Evolutionary conservation across 2,797 vertebrate species (phyloP).

Genomic region (Odontamblyopus lacepedii): DNA sequence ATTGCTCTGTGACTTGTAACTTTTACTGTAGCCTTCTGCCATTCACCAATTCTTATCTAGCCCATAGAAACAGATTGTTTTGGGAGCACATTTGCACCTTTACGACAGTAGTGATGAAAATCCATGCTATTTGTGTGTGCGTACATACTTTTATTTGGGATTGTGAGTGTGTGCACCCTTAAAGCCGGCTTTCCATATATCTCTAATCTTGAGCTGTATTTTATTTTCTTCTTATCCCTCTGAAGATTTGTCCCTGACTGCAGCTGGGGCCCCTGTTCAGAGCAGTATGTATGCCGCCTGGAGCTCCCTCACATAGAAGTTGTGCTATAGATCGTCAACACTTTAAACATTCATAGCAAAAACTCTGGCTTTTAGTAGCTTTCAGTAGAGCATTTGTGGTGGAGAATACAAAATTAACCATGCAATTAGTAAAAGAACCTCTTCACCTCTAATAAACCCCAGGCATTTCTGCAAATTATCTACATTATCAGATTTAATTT

Average conservation of each 20-base stretch:
- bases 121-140: constrained; percentile 9
- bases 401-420: constrained; percentile 2
- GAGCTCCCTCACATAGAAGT: constrained; percentile 29
- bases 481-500: constrained; percentile 2
- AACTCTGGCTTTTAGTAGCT: constrained; percentile 16
- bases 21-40: constrained; percentile 2
- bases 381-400: constrained; percentile 11
- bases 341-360: constrained; percentile 26
- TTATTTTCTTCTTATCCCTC: constrained; percentile 56
- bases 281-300: constrained; percentile 63
- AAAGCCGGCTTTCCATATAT: constrained; percentile 54
- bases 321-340: constrained; percentile 31
- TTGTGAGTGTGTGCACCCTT: constrained; percentile 36
- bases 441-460: not conserved
- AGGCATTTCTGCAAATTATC: constrained; percentile 4
- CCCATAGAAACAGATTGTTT: constrained; percentile 6
- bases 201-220: constrained; percentile 64
- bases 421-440: not conserved
- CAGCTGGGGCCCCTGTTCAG: constrained; percentile 68
- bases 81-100: constrained; percentile 11
- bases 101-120: constrained; percentile 7
- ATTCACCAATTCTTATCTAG: constrained; percentile 13
- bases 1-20: constrained; percentile 4
- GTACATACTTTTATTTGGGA: constrained; percentile 9
- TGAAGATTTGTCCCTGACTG: constrained; percentile 65